Conservation (phyloP, 1,140 invertebrate genomes). For the Brachionus sp. region DNA sequence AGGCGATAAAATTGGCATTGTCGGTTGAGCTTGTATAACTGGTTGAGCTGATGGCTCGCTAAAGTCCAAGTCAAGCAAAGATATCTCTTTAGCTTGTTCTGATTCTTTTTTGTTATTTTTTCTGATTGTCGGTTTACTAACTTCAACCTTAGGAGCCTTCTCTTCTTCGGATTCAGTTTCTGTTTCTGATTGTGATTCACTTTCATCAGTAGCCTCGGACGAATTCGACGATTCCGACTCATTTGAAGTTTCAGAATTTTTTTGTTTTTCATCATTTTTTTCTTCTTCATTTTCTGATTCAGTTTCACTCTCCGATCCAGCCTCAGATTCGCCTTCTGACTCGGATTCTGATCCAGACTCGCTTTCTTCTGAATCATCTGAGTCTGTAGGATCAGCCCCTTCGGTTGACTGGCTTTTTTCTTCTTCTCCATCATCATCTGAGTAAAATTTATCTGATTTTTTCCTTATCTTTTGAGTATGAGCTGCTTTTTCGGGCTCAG, state of each 20-base stretch:
- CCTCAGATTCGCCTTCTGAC: conserved; percentile 51
- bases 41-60: background rate
- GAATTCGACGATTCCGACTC: conserved; percentile 47
- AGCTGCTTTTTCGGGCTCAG: conserved; percentile 46
- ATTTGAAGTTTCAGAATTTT: background rate
- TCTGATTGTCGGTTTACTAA: conserved; percentile 57
- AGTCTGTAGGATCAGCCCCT: conserved; percentile 47
- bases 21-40: background rate
- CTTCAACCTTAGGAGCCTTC: conserved; percentile 48
- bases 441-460: conserved; percentile 58
- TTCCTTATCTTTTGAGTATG: background rate
- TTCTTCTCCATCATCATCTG: conserved; percentile 40
- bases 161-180: conserved; percentile 47
- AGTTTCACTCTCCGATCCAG: background rate
- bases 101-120: conserved; percentile 42
- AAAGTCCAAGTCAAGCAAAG: conserved; percentile 74
- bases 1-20: conserved; percentile 6
- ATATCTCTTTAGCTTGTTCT: conserved; percentile 60
- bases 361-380: background rate
- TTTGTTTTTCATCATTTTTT: background rate
- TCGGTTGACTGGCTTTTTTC: conserved; percentile 46
- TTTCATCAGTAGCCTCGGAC: background rate
- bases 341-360: conserved; percentile 52
- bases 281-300: conserved; percentile 48
- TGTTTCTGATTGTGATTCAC: conserved; percentile 46